Base-by-base conservation (phyloP, 2,888 invertebrate genomes). In the Hoplodrina ambigua region DNA sequence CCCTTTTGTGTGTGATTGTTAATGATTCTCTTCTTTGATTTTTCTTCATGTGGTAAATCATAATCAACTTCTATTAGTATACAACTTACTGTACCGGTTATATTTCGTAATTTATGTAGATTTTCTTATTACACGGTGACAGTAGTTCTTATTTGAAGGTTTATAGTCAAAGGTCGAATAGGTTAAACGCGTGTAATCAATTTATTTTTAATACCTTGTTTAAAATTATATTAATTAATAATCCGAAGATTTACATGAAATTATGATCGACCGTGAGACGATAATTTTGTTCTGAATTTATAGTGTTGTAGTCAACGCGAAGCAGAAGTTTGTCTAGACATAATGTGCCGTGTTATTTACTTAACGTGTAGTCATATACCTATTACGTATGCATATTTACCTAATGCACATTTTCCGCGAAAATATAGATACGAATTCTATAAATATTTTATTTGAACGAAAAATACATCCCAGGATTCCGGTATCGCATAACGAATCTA, bases 211-310 rank as follows among this genome's bases (percentile, higher is more conserved):
- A 62, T 65, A 56, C 20, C 58, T 61, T 76, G 56, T 69, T 66
- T 63, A 10, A 59, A 54, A 54, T 56, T 11, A 20, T 53, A 44
- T 53, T 80, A 69, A 80, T 78, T 59, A 75, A 61, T 80, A 55
- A 62, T 62, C 25, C 11, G 15, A 33, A 54, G 50, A 62, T 69
- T 61, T 61, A 49, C 58, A 59, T 10, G 20, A 53, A 59, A 44
- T 64, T 33, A 63, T 62, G 25, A 19, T 19, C 20, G 41, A 63
- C 55, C 58, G 76, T 69, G 77, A 30, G 62, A 80, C 20, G 55
- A 52, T 52, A 20, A 49, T 80, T 66, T 62, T 52, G 25, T 59
- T 55, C 4, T 19, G 19, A 62, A 79, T 79, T 55, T 55, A 55
- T 73, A 33, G 52, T 46, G 50, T 17, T 17, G 1, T 20, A n/a